phyloP scores from a whole-genome alignment of 1,140 invertebrate species.

The Drosophila quadrilineata region DNA sequence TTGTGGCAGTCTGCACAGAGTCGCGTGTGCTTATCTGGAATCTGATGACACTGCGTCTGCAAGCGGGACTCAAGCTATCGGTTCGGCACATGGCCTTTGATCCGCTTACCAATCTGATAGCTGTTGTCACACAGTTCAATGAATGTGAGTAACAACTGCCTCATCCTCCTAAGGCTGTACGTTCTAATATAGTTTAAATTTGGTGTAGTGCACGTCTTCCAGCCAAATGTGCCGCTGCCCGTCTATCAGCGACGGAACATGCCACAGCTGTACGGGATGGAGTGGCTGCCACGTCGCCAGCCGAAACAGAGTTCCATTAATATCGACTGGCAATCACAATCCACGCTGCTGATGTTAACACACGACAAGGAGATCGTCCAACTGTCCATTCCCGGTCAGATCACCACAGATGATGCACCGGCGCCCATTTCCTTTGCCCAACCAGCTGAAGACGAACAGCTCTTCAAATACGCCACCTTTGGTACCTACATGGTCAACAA shows the following conservation, averaged over 20 bases:
- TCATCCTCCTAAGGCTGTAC: not conserved
- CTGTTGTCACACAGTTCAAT: constrained; percentile 85
- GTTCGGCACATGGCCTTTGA: constrained; percentile 85
- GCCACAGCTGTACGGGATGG: constrained; percentile 81
- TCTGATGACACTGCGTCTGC: constrained; percentile 85
- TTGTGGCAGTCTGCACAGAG: constrained; percentile 83
- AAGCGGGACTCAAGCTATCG: constrained; percentile 68
- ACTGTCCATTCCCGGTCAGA: constrained; percentile 49
- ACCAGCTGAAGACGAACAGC: constrained; percentile 20
- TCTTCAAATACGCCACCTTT: constrained; percentile 62
- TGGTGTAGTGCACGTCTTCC: constrained; percentile 85
- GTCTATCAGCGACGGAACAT: constrained; percentile 82
- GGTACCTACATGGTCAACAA: constrained; percentile 57
- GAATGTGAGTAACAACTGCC: constrained; percentile 82
- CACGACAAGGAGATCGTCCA: constrained; percentile 81
- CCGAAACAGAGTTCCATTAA: constrained; percentile 81
- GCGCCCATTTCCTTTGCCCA: constrained; percentile 59
- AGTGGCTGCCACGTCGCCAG: constrained; percentile 82
- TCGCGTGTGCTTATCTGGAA: constrained; percentile 87
- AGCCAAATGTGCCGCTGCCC: constrained; percentile 83
- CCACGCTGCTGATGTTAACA: constrained; percentile 84
- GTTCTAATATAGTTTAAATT: too few species aligned
- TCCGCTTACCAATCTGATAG: constrained; percentile 85
- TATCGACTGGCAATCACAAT: constrained; percentile 83
- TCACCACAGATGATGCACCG: constrained; percentile 54